phyloP scores from a whole-genome alignment of 2,888 invertebrate species.

The Thelaira solivaga region DNA sequence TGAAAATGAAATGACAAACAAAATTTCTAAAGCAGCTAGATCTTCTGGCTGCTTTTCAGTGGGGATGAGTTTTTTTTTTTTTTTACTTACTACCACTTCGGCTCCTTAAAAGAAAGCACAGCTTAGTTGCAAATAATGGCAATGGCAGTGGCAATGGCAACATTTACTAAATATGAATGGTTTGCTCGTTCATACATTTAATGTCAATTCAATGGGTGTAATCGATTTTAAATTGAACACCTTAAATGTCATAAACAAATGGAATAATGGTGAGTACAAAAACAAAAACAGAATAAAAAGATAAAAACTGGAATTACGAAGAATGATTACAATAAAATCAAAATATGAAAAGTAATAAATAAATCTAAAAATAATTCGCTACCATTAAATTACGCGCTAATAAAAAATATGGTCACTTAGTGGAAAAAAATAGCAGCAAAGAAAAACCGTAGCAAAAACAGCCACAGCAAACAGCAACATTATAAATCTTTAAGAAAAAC shows the following conservation, averaged over 20 bases:
- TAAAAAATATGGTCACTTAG: conserved; percentile 44
- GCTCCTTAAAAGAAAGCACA: conserved; percentile 15
- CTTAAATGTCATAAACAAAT: conserved; percentile 61
- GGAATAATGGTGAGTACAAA: conserved; percentile 16
- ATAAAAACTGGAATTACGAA: conserved; percentile 28
- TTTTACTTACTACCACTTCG: conserved; percentile 14
- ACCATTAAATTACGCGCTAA: conserved; percentile 60
- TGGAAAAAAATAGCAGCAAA: neutral
- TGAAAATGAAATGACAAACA: conserved; percentile 38
- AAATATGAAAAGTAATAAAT: conserved; percentile 62
- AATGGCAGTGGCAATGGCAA: neutral
- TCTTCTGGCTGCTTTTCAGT: conserved; percentile 31
- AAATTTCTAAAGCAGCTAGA: no score
- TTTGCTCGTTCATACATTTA: conserved; percentile 30
- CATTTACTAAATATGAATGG: conserved; percentile 29
- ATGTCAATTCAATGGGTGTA: conserved; percentile 56
- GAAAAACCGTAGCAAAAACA: neutral
- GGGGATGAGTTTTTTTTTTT: neutral
- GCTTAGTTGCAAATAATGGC: no score
- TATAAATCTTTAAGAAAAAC: conserved; percentile 55
- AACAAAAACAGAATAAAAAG: no score
- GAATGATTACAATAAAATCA: conserved; percentile 57
- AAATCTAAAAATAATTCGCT: conserved; percentile 59
- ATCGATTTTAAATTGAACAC: conserved; percentile 63
- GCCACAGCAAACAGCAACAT: conserved; percentile 7